phyloP scores from a whole-genome alignment of 1,140 invertebrate species.

The Cardiocondyla obscurior region DNA sequence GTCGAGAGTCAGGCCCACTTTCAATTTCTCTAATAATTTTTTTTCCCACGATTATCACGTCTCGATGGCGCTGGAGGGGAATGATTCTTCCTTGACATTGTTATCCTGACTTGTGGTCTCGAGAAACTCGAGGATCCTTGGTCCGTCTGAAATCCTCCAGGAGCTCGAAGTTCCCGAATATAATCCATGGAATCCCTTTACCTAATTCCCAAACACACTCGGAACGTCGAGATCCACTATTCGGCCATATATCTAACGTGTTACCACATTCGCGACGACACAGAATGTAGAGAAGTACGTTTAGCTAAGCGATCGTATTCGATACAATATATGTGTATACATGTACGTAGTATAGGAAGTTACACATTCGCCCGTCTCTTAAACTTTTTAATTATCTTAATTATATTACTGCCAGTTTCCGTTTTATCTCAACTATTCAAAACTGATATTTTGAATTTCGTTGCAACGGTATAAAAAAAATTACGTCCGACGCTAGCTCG shows the following conservation, averaged over 20 bases:
- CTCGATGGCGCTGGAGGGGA: not conserved
- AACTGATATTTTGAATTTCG: too few relatives aligned
- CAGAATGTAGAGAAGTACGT: constrained; percentile 3
- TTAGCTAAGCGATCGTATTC: not conserved
- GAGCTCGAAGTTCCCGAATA: constrained; percentile 53
- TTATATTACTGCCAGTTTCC: too few relatives aligned
- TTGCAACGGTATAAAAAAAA: too few relatives aligned
- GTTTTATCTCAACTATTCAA: too few relatives aligned
- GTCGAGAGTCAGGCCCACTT: too few relatives aligned
- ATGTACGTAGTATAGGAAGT: too few relatives aligned
- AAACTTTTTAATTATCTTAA: too few relatives aligned
- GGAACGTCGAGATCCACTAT: constrained; percentile 38
- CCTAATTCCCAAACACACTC: constrained; percentile 56
- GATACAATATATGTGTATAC: not conserved
- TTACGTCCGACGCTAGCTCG: too few relatives aligned
- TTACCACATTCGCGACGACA: constrained; percentile 41
- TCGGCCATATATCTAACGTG: constrained; percentile 1
- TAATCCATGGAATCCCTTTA: constrained; percentile 57
- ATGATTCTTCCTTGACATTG: constrained; percentile 21
- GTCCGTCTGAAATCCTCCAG: constrained; percentile 46
- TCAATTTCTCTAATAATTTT: constrained; percentile 22
- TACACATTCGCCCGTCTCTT: too few relatives aligned
- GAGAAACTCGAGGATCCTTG: constrained; percentile 41
- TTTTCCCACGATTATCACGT: constrained; percentile 13
- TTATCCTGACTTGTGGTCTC: constrained; percentile 47